A percentile compares a stretch with the other conserved stretches of the same genome.
phyloP scores from a whole-genome alignment of 2,113 vertebrate species.

The Arothron firmamentum region DNA sequence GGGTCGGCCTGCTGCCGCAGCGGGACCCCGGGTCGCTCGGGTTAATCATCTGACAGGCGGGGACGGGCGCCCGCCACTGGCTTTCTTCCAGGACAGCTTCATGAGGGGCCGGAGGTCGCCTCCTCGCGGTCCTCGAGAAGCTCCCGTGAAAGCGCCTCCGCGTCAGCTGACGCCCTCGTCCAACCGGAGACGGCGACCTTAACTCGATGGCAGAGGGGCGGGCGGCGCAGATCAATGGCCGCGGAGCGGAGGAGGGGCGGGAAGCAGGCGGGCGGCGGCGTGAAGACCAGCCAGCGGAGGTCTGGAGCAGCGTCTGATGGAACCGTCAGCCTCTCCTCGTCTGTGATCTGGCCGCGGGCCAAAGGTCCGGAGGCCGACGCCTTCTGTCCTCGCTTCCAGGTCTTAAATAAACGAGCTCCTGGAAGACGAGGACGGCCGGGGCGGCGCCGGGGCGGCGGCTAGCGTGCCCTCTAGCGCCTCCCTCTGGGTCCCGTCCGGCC shows the following conservation, averaged over 20 bases:
- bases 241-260: neutral
- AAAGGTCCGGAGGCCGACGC: too few species aligned
- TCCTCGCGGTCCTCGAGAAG: too few species aligned
- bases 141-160: too few species aligned
- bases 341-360: conserved; percentile 11
- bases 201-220: conserved; percentile 34
- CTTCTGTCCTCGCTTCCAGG: too few species aligned
- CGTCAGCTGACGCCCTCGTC: too few species aligned
- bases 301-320: neutral
- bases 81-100: conserved; percentile 1
- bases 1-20: neutral
- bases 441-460: too few species aligned
- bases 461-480: too few species aligned
- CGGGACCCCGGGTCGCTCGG: conserved; percentile 18
- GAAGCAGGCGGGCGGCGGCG: conserved; percentile 39
- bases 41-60: conserved; percentile 37
- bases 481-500: too few species aligned
- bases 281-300: conserved; percentile 3
- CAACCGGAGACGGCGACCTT: conserved; percentile 29
- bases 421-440: conserved; percentile 14
- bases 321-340: too few species aligned
- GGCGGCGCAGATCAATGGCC: neutral
- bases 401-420: conserved; percentile 52
- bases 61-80: conserved; percentile 5
- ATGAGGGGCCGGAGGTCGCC: neutral